These are phyloP conservation scores for Phytoseiulus persimilis DNA, from an alignment of 2,888 invertebrate genomes.

Conservation along the genomic window DNA sequence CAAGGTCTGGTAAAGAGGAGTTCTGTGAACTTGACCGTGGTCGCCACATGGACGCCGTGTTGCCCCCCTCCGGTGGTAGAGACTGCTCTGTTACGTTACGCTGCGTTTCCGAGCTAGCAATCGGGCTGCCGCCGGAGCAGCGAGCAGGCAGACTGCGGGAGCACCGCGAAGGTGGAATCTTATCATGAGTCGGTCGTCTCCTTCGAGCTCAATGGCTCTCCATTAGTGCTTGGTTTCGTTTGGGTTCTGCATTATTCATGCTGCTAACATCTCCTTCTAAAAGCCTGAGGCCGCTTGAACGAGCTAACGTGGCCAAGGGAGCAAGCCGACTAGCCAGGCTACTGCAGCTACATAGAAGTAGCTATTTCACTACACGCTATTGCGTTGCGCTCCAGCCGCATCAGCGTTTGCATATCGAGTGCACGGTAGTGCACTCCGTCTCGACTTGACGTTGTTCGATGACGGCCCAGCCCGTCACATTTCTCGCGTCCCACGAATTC, in stretches of 20 bases:
- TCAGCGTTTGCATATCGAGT: neutral
- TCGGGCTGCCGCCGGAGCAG: neutral
- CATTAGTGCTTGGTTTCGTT: neutral
- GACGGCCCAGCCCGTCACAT: too few species aligned
- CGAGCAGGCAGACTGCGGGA: neutral
- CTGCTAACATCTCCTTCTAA: conserved; percentile 35
- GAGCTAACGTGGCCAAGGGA: neutral
- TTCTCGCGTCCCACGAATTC: too few species aligned
- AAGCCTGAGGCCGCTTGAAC: conserved; percentile 10
- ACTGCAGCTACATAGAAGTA: neutral
- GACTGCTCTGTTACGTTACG: neutral
- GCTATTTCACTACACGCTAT: neutral
- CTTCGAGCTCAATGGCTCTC: neutral
- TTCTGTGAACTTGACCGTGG: neutral
- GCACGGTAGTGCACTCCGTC: neutral
- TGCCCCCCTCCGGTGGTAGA: neutral
- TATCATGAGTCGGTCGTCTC: neutral
- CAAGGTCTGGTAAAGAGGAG: neutral
- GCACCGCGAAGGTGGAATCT: neutral
- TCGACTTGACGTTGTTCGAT: neutral
- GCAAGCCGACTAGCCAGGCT: neutral
- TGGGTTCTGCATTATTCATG: conserved; percentile 26
- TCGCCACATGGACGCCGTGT: neutral
- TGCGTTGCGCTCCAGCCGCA: neutral
- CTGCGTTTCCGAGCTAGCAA: neutral